Conservation (phyloP, 2,888 invertebrate genomes). For the Erynnis tages region DNA sequence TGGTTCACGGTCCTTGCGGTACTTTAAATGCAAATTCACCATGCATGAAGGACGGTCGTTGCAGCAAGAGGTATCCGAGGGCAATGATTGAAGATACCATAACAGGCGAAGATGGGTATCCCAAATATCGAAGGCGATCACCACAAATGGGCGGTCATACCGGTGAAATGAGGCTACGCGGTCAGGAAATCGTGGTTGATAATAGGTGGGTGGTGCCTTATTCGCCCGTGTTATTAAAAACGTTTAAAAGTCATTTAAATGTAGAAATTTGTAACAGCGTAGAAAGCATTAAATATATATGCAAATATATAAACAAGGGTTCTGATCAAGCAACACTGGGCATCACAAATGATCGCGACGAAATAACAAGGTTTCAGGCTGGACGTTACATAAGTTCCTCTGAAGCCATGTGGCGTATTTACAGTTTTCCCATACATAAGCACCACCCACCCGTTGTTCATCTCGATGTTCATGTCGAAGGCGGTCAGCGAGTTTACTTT, state of each 20-base stretch:
- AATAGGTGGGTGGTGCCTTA: slow-evolving; percentile 37
- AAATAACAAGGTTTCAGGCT: slow-evolving; percentile 30
- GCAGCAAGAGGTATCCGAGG: slow-evolving; percentile 29
- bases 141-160: slow-evolving; percentile 31
- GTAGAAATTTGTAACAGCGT: slow-evolving; percentile 57
- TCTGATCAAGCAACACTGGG: slow-evolving; percentile 37
- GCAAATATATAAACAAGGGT: slow-evolving; percentile 36
- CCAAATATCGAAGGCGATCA: slow-evolving; percentile 36
- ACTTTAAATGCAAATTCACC: background rate
- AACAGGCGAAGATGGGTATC: slow-evolving; percentile 31
- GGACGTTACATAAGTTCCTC: slow-evolving; percentile 27
- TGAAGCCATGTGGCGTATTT: slow-evolving; percentile 33
- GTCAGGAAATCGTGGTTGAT: slow-evolving; percentile 32
- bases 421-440: slow-evolving; percentile 12
- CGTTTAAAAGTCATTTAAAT: slow-evolving; percentile 35
- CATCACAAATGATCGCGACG: slow-evolving; percentile 30
- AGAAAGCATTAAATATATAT: slow-evolving; percentile 43
- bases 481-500: slow-evolving; percentile 32
- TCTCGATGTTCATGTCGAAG: slow-evolving; percentile 31
- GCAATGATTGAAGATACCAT: slow-evolving; percentile 24
- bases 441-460: slow-evolving; percentile 24
- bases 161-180: slow-evolving; percentile 30
- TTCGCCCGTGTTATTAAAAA: slow-evolving; percentile 29
- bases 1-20: background rate
- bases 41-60: slow-evolving; percentile 17